A percentile compares a stretch with the other conserved stretches of the same genome.
Conservation (phyloP, 2,797 vertebrate species). For the Semotilus atromaculatus region DNA sequence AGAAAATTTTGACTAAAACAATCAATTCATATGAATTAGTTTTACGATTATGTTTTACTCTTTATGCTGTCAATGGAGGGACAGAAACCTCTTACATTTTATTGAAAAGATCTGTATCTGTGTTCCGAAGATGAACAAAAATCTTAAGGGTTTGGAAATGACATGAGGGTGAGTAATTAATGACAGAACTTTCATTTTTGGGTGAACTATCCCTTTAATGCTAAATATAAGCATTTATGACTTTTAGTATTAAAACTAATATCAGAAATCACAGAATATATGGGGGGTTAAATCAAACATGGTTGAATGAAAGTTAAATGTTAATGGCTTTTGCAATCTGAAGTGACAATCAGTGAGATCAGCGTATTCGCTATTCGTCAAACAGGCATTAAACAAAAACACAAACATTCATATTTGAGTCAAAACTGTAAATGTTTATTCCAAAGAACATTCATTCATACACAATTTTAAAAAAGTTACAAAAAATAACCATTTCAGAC, state of each 20-base stretch:
- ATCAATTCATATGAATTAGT: no score
- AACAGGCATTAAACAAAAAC: background rate
- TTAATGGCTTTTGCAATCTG: background rate
- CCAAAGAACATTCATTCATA: conserved; percentile 51
- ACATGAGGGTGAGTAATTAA: no score
- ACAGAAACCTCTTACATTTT: no score
- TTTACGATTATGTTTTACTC: no score
- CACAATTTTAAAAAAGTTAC: conserved; percentile 27
- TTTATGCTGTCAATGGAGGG: no score
- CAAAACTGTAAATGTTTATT: conserved; percentile 59
- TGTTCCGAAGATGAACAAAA: no score
- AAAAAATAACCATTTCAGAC: conserved; percentile 48
- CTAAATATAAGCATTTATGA: background rate
- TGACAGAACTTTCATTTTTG: no score
- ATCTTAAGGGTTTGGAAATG: no score
- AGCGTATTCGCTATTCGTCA: background rate
- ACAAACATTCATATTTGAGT: conserved; percentile 3
- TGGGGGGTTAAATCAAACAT: background rate
- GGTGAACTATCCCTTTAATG: background rate
- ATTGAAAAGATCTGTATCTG: no score
- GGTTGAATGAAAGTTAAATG: background rate
- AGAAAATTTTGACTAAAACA: no score
- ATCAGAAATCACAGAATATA: background rate
- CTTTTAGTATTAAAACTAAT: background rate
- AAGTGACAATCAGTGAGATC: background rate